Percentiles rank a stretch among this genome's conserved stretches.
phyloP scores from a whole-genome alignment of 2,113 vertebrate genomes.

The Toxostoma redivivum region DNA sequence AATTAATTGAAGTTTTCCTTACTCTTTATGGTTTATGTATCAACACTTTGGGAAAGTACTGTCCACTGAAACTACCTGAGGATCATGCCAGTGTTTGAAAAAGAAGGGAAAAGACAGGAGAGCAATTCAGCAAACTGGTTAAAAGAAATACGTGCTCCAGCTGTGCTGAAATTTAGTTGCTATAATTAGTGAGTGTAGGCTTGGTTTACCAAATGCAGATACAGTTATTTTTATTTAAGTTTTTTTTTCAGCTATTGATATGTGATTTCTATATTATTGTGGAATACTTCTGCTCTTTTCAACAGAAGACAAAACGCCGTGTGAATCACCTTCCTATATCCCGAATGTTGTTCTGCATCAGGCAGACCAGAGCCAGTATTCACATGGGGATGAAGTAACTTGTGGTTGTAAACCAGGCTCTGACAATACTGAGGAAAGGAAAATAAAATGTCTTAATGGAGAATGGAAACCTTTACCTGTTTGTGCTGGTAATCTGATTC shows the following conservation, averaged over 20 bases:
- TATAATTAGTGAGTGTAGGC: background rate
- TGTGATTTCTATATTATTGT: background rate
- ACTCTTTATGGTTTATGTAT: background rate
- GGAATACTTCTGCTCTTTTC: background rate
- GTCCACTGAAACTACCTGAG: background rate
- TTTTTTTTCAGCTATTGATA: background rate
- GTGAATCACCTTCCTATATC: conserved; percentile 15
- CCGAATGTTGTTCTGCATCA: background rate
- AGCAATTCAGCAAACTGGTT: background rate
- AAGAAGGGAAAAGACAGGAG: background rate
- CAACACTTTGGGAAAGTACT: background rate
- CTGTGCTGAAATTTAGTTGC: background rate
- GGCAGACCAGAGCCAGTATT: background rate
- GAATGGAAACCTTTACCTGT: conserved; percentile 47
- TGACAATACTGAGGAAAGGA: background rate
- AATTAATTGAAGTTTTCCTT: background rate
- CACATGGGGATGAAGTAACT: background rate
- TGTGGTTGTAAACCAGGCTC: background rate
- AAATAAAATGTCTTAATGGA: conserved; percentile 42
- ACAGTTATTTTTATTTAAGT: background rate
- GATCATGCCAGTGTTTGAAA: background rate
- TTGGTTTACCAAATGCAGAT: background rate
- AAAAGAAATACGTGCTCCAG: background rate
- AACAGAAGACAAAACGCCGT: conserved; percentile 18
- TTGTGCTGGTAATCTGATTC: conserved; percentile 38